Conservation (phyloP, 2,888 invertebrate species). For the Coelopa pilipes region DNA sequence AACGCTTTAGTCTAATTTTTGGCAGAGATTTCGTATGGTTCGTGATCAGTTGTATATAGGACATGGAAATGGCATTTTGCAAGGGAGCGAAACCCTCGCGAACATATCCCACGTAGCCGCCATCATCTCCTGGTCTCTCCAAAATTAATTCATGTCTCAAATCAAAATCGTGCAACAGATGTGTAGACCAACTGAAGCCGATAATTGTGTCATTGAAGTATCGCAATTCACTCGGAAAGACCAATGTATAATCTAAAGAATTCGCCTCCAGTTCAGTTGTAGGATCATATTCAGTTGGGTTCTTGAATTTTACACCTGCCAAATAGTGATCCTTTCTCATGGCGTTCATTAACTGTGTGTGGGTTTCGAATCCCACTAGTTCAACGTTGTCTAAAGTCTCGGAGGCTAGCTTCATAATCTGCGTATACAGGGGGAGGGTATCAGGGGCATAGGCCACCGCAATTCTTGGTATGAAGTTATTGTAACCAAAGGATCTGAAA, state of each 20-base stretch:
- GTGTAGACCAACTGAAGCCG: constrained; percentile 52
- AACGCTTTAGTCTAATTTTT: background rate
- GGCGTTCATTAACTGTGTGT: constrained; percentile 31
- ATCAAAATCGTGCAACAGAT: constrained; percentile 40
- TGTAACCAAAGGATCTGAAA: constrained; percentile 21
- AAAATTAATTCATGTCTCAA: background rate
- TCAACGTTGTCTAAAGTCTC: constrained; percentile 33
- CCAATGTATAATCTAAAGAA: constrained; percentile 46
- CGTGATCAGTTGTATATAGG: constrained; percentile 55
- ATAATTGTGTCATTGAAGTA: constrained; percentile 36
- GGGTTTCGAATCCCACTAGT: constrained; percentile 30
- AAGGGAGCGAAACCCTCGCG: constrained; percentile 74
- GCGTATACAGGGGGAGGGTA: background rate
- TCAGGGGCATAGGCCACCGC: constrained; percentile 51
- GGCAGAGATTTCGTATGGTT: constrained; percentile 51
- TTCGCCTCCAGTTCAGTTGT: background rate
- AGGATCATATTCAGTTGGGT: background rate
- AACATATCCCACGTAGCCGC: constrained; percentile 68
- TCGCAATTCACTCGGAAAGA: constrained; percentile 54
- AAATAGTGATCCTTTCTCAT: constrained; percentile 42
- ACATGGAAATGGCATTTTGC: constrained; percentile 70
- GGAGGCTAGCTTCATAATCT: constrained; percentile 38
- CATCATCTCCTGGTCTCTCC: constrained; percentile 59
- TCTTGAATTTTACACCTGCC: constrained; percentile 64
- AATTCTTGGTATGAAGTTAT: constrained; percentile 47